Evolutionary conservation across 92 coral and sea anemone species (phyloP).

Genomic region (Palythoa grandiflora): DNA sequence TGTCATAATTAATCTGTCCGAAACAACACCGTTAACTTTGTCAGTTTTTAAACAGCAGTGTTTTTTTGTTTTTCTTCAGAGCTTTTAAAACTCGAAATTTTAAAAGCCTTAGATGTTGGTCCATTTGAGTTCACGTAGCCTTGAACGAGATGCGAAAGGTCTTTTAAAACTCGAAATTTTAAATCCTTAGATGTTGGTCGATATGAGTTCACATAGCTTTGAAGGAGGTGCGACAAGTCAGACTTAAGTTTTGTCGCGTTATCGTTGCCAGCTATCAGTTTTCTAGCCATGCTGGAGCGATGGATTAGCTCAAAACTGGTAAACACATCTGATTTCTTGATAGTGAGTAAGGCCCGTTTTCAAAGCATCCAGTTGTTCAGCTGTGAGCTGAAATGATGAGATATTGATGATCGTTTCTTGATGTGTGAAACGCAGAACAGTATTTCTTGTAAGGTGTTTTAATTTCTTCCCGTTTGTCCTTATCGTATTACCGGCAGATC

Average conservation of each 20-base stretch:
- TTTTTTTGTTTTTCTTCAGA: neutral
- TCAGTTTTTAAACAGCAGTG: too few relatives aligned
- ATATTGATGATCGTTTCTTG: constrained; percentile 44
- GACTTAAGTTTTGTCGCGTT: neutral
- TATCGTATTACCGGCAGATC: neutral
- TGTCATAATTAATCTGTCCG: neutral
- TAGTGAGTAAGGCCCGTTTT: constrained; percentile 40
- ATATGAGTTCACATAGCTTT: neutral
- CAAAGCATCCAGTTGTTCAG: constrained; percentile 39
- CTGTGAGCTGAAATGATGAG: constrained; percentile 18
- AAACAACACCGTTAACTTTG: neutral
- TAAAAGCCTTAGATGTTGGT: too few relatives aligned
- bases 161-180: neutral
- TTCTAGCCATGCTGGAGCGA: neutral
- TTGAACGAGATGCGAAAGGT: too few relatives aligned
- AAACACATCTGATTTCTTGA: constrained; percentile 27
- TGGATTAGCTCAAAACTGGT: constrained; percentile 41
- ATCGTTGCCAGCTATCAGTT: neutral
- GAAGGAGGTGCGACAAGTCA: neutral
- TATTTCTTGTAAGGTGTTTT: neutral
- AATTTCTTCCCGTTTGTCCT: constrained; percentile 14
- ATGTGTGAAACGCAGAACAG: constrained; percentile 28
- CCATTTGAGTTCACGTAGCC: too few relatives aligned
- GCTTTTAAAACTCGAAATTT: too few relatives aligned
- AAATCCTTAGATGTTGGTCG: neutral